Evolutionary conservation across 2,113 vertebrate genomes (phyloP).

Genomic region (Dasypus novemcinctus): DNA sequence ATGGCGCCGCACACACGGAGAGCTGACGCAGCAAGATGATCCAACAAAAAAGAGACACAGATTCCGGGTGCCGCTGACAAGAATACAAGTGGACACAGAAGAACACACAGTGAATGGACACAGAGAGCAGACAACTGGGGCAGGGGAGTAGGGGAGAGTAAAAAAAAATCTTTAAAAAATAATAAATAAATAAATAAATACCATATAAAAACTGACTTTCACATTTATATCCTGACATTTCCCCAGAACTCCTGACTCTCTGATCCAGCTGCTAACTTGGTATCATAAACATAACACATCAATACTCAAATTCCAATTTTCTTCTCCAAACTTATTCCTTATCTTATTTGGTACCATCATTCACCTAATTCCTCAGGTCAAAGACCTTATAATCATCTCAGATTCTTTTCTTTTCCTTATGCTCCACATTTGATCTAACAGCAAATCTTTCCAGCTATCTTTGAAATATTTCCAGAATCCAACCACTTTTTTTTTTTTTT

Average conservation of each 20-base stretch:
- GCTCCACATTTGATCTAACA: not conserved
- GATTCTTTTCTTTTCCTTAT: not conserved
- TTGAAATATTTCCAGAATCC: slow-evolving; percentile 7
- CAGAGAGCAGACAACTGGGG: too few species aligned
- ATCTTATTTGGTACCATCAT: not conserved
- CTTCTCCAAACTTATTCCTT: not conserved
- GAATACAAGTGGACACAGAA: too few species aligned
- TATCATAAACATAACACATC: not conserved
- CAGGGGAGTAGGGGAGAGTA: too few species aligned
- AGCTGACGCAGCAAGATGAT: too few species aligned
- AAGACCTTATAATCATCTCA: not conserved
- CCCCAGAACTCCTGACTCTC: not conserved
- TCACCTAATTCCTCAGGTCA: not conserved
- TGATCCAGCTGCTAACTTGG: not conserved
- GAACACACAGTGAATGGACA: too few species aligned
- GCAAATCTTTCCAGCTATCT: not conserved
- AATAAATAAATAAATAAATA: too few species aligned
- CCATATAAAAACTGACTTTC: not conserved
- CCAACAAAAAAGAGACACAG: too few species aligned
- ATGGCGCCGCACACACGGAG: too few species aligned
- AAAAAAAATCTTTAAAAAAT: too few species aligned
- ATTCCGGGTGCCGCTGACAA: too few species aligned
- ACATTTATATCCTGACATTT: not conserved
- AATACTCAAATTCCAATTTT: not conserved
- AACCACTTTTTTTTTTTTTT: not conserved